These are phyloP conservation scores for Chrysopa pallens DNA, from an alignment of 1,140 invertebrate species.

Conservation along the genomic window DNA sequence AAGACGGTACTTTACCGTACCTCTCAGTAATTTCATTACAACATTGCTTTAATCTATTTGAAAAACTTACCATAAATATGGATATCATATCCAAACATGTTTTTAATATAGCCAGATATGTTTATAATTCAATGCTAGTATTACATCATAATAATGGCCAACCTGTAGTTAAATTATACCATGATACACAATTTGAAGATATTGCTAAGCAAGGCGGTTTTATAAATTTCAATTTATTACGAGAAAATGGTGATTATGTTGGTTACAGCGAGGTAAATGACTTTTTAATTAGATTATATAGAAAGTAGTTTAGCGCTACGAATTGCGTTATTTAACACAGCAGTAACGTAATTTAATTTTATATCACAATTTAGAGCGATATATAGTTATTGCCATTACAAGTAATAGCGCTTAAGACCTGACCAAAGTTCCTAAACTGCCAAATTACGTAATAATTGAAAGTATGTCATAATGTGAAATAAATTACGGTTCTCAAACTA, in stretches of 20 bases:
- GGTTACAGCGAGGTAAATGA: constrained; percentile 67
- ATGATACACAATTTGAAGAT: constrained; percentile 45
- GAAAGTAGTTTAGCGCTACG: neutral
- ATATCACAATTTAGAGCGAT: too few species aligned
- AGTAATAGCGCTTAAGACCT: too few species aligned
- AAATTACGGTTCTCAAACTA: too few species aligned
- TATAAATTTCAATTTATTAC: constrained; percentile 75
- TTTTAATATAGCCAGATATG: constrained; percentile 55
- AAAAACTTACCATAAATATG: constrained; percentile 36
- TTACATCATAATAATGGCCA: constrained; percentile 58
- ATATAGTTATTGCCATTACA: too few species aligned
- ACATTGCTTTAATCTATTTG: constrained; percentile 59
- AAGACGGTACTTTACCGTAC: constrained; percentile 86
- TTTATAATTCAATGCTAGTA: constrained; percentile 40
- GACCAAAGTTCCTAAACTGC: too few species aligned
- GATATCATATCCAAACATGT: constrained; percentile 51
- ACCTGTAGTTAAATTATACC: constrained; percentile 53
- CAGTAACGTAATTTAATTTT: too few species aligned
- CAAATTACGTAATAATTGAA: too few species aligned
- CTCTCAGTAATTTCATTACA: constrained; percentile 65
- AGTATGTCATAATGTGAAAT: too few species aligned
- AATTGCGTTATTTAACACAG: too few species aligned
- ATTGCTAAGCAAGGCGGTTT: constrained; percentile 57
- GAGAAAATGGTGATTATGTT: constrained; percentile 57
- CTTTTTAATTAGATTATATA: constrained; percentile 12